Conservation (phyloP, 2,113 vertebrate species). For the Ramphastos sulfuratus region DNA sequence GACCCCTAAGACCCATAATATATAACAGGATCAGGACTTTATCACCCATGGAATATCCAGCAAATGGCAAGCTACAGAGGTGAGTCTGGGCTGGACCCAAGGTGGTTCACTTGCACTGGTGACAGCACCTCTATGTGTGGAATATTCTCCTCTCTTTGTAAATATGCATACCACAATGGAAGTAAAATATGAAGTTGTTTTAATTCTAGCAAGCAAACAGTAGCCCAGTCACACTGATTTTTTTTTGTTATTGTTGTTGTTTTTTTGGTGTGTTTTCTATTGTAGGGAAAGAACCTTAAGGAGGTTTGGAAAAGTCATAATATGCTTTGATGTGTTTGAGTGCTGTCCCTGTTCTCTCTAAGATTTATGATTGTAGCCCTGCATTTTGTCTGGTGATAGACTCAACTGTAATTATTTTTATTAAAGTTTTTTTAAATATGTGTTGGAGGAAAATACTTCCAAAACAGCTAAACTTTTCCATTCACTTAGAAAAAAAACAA, state of each 20-base stretch:
- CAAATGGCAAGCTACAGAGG: not conserved
- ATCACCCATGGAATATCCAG: not conserved
- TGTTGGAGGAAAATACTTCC: slow-evolving; percentile 21
- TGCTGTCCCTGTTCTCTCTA: not conserved
- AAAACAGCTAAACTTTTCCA: slow-evolving; percentile 35
- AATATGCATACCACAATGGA: not conserved
- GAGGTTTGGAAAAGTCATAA: not conserved
- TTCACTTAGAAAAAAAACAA: not conserved
- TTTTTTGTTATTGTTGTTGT: not conserved
- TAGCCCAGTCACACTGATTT: not conserved
- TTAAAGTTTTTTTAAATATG: slow-evolving; percentile 30
- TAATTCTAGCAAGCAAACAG: not conserved
- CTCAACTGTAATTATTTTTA: slow-evolving; percentile 34
- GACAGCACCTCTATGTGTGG: accelerated
- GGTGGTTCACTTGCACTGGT: not conserved
- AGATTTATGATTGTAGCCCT: slow-evolving; percentile 4
- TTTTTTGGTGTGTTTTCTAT: not conserved
- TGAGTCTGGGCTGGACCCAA: not conserved
- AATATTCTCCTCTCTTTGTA: not conserved
- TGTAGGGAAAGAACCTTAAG: not conserved
- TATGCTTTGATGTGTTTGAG: not conserved
- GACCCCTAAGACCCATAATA: not conserved
- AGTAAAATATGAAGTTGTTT: not conserved
- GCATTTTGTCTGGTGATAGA: not conserved
- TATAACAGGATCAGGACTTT: not conserved